Conservation (phyloP, 2,888 invertebrate genomes). For the Subacronicta megacephala region DNA sequence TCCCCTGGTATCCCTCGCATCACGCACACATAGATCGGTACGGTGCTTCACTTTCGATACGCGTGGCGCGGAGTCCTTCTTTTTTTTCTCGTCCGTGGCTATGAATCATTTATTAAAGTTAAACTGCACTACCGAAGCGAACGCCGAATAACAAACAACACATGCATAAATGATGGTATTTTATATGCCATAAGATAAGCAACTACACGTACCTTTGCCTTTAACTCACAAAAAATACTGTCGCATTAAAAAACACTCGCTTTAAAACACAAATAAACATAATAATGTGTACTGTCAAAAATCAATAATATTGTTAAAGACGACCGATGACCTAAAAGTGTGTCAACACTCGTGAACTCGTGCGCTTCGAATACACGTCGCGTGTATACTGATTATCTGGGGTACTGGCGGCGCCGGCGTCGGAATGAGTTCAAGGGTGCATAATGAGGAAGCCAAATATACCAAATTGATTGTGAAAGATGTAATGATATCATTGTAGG, state of each 20-base stretch:
- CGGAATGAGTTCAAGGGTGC: conserved; percentile 48
- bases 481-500: conserved; percentile 5
- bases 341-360: conserved; percentile 17
- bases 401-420: conserved; percentile 2
- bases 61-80: no score
- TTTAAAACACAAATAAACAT: conserved; percentile 3
- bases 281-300: conserved; percentile 1
- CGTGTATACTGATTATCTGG: conserved; percentile 15
- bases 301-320: conserved; percentile 12
- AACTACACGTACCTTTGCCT: conserved; percentile 15
- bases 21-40: no score
- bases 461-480: conserved; percentile 32
- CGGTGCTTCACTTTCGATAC: no score
- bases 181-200: background rate
- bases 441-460: conserved; percentile 39
- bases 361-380: conserved; percentile 8
- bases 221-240: conserved; percentile 10
- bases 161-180: conserved; percentile 22
- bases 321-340: conserved; percentile 24
- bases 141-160: conserved; percentile 33
- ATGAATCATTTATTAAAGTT: background rate
- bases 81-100: no score
- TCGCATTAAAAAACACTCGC: conserved; percentile 2
- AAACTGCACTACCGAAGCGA: conserved; percentile 22
- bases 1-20: no score